Base-by-base conservation (phyloP, 2,888 invertebrate species). In the Petrolisthes cinctipes region DNA sequence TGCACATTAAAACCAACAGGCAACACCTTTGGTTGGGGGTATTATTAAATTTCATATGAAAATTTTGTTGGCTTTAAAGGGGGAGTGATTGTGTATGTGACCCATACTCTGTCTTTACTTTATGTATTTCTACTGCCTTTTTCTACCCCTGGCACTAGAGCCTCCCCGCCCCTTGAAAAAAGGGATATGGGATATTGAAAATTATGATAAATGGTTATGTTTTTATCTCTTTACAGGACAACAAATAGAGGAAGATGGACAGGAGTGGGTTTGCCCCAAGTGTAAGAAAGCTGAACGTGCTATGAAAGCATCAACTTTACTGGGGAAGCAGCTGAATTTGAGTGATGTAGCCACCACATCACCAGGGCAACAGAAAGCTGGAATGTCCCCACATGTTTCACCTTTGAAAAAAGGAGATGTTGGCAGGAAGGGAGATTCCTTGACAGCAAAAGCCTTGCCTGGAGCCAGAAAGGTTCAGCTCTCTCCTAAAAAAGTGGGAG, bases 251-350 rank as follows among this genome's bases (percentile, higher is more conserved):
- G 95, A 95, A 85, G 95, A 96, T 91, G 96, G 97, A 9, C 95
- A 95, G 90, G 97, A 97, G 92, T 98, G 98, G 98, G 95, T 96
- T 89, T 98, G 98, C 93, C 96, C 97, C 0, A 96, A 96, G 92
- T 98, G 97, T 93, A 93, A 94, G 79, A 89, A 87, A 54, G 87
- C 86, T 9, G 86, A 86, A 23, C 83, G 85, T 37, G 86, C 90
- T n/a, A 86, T 89, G 82, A 90, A 89, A 61, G 83, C 85, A 4
- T 76, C 78, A 5, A 82, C 68, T 3, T 66, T 85, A 0, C 68
- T 85, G 57, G 76, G 87, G 51, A 79, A 68, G 37, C 37, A 37
- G 37, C 37, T 37, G 37, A 37, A 37, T 37, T 37, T 37, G 37
- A 37, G 37, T 37, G 37, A 71, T 66, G 20, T 73, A 9, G n/a